phyloP scores from a whole-genome alignment of 2,113 vertebrate genomes.

The Seriola quinqueradiata region DNA sequence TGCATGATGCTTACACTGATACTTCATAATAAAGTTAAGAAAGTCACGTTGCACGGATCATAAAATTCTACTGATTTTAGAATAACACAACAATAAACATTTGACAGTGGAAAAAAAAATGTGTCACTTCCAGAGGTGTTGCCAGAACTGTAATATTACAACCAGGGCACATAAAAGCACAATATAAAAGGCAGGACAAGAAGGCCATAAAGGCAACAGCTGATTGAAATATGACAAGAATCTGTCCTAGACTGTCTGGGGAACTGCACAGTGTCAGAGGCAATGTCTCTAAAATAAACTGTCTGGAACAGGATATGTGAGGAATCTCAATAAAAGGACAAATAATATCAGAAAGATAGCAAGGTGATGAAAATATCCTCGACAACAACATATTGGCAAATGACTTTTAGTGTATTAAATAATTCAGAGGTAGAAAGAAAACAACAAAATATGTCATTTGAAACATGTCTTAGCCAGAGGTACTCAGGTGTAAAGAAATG shows the following conservation, averaged over 20 bases:
- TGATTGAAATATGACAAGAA: constrained; percentile 68
- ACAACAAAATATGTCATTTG: not conserved
- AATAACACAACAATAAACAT: not conserved
- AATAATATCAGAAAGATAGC: constrained; percentile 12
- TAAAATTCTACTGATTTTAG: too few species aligned
- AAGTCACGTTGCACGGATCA: too few species aligned
- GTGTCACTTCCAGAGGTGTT: constrained; percentile 28
- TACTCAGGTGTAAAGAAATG: not conserved
- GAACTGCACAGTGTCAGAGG: constrained; percentile 37
- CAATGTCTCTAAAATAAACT: constrained; percentile 56
- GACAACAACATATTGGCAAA: constrained; percentile 6
- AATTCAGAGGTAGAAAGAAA: not conserved
- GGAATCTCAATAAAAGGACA: constrained; percentile 37
- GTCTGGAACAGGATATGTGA: constrained; percentile 48
- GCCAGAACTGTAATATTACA: constrained; percentile 45
- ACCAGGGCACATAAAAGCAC: constrained; percentile 25
- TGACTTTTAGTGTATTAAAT: not conserved
- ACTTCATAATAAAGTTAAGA: too few species aligned
- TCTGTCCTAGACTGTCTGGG: constrained; percentile 47
- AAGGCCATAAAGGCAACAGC: constrained; percentile 48
- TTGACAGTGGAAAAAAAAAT: constrained; percentile 27
- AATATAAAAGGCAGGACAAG: constrained; percentile 39
- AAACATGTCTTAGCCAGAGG: not conserved
- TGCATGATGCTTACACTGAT: not conserved
- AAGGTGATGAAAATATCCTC: constrained; percentile 8